These are phyloP conservation scores for western clawed frog (Xenopus tropicalis) DNA, from an alignment of 2,113 vertebrate genomes.

Conservation along the genomic window DNA sequence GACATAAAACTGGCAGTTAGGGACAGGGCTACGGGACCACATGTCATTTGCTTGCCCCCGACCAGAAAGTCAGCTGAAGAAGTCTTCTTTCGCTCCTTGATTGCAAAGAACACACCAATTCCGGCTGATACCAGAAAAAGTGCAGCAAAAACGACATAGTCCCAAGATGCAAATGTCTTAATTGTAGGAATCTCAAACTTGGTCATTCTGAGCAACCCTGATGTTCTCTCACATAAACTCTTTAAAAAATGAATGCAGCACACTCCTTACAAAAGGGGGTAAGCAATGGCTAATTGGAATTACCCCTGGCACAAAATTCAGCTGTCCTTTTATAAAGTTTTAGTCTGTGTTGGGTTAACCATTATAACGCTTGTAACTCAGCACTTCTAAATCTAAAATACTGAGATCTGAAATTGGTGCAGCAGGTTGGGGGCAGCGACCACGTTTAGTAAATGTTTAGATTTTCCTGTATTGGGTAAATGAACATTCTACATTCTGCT, in stretches of 20 bases:
- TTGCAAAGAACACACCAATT: constrained; percentile 80
- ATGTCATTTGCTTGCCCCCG: constrained; percentile 75
- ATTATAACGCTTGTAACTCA: constrained; percentile 29
- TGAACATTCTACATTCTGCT: not conserved
- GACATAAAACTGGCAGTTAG: constrained; percentile 87
- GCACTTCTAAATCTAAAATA: constrained; percentile 20
- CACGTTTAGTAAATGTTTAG: not conserved
- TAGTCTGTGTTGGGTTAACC: constrained; percentile 29
- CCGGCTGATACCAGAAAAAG: constrained; percentile 73
- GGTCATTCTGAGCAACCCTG: constrained; percentile 28
- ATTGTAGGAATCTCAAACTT: constrained; percentile 48
- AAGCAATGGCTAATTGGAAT: not conserved
- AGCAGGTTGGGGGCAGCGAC: not conserved
- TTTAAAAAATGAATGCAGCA: not conserved
- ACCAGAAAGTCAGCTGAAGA: constrained; percentile 75
- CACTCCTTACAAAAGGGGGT: not conserved
- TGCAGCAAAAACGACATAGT: constrained; percentile 74
- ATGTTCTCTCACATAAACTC: not conserved
- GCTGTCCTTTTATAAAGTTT: constrained; percentile 13
- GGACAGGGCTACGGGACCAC: constrained; percentile 77
- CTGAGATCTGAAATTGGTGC: not conserved
- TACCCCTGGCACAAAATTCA: not conserved
- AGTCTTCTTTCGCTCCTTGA: constrained; percentile 79
- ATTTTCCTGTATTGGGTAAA: not conserved
- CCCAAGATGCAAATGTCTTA: constrained; percentile 72